Evolutionary conservation across 2,888 invertebrate genomes (phyloP), one percentile per base, ranked within the genome.

Genomic region (Lathronympha strigana): DNA sequence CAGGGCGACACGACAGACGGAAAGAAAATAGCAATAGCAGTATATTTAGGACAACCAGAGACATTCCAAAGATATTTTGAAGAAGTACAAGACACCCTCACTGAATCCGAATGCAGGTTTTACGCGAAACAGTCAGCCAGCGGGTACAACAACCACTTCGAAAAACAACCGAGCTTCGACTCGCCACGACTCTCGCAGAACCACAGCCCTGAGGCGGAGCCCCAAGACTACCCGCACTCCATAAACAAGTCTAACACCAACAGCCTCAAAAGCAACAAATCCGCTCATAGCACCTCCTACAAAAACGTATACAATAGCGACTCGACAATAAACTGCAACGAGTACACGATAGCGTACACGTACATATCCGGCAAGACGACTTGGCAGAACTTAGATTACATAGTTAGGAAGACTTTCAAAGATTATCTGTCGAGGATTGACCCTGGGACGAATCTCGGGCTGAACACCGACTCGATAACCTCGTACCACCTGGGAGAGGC

Each of bases 401-500:
- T 97, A 74, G 96, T 98, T 69, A 94, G 97, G 76, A 95, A 97
- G 85, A 96, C 97, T 60, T 98, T 99, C 85, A 98, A 98, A 86
- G 98, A 99, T 78, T 98, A 98, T 87, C 94, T 98, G 61, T 95
- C 97, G 49, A 94, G 98, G 76, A 95, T 99, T 75, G 99, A 99
- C 90, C 97, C 98, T 0, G 97, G 97, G 15, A 97, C 97, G 50
- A 97, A 97, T 84, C 92, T 98, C 66, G 98, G 98, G 1, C 82
- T 95, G 67, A 94, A 94, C 72, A 95, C 95, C 11, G 98, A 99
- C 79, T 97, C 98, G 25, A 96, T 99, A 67, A 96, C 97, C 67
- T 97, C 97, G 73, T 99, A 99, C 86, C 97, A 98, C 80, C 93
- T 99, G 76, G 99, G 98, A 0, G 98, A 98, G 84, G 95, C 96